Evolutionary conservation across 2,888 invertebrate genomes (phyloP), one percentile per base, ranked within the genome.

Genomic region (Drosophila antonietae): DNA sequence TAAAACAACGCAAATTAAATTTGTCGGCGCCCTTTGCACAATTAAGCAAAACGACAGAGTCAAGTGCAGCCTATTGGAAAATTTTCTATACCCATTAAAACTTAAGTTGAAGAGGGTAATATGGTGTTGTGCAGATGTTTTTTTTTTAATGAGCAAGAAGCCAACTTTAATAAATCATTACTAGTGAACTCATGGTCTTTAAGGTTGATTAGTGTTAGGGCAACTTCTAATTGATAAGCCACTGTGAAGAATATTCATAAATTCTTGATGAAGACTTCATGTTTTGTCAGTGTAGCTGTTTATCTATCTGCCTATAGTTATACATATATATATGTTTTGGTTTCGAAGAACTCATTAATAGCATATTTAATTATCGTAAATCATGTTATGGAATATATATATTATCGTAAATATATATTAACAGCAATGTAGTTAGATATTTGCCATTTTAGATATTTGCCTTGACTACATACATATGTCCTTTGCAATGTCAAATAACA

Each of bases 1-100:
- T 52, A 69, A 63, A 73, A 37, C 64, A 66, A 39, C 47, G 58
- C 44, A 52, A 77, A 59, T 52, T 60, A 31, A 59, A 73, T 73
- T 83, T 78, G 78, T 47, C 78, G 72, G 75, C 60, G 89, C 83
- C 84, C 87, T 88, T 84, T 81, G 79, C 59, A 68, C 83, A 88
- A 86, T 84, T 86, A 78, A 70, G 66, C 58, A 73, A 69, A 70
- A 55, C 61, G 58, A 55, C 57, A 53, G 58, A 71, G 68, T 68
- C 73, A 71, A 73, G 73, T 79, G 67, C 60, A 39, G 49, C 62
- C 64, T 62, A 66, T 44, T 59, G 53, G 23, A 55, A 55, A 57
- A 15, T 47, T 14, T 35, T 14, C 8, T 44, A n/a, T 35, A 49
- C 10, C 49, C 49, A 31, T 49, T 15, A 2, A 39, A 41, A 49